Percentiles rank a stretch among this genome's conserved stretches.
These are phyloP conservation scores for Diaprepes abbreviatus DNA, from an alignment of 2,888 invertebrate genomes.

Conservation along the genomic window DNA sequence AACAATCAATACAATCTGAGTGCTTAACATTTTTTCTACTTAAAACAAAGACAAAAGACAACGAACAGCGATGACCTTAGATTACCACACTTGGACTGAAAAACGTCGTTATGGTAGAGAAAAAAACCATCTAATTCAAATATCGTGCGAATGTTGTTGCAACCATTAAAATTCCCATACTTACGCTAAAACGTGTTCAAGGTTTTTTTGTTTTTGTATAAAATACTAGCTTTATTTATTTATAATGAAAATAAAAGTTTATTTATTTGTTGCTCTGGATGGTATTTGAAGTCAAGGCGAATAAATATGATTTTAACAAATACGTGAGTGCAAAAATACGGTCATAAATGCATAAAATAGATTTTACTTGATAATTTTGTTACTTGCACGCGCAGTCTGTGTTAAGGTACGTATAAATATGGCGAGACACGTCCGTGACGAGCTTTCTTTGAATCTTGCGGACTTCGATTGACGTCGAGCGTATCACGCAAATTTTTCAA, in stretches of 20 bases:
- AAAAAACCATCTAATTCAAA: constrained; percentile 41
- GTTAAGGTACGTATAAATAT: too few relatives aligned
- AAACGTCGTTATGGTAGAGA: constrained; percentile 27
- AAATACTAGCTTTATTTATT: constrained; percentile 37
- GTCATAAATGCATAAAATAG: neutral
- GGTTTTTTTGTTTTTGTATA: constrained; percentile 44
- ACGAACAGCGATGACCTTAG: constrained; percentile 33
- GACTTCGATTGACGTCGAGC: too few relatives aligned
- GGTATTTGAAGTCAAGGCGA: constrained; percentile 20
- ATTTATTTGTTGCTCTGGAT: constrained; percentile 6
- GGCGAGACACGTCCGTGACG: too few relatives aligned
- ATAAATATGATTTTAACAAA: neutral
- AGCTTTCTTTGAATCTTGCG: too few relatives aligned
- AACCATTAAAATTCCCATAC: constrained; percentile 44
- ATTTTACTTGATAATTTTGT: too few relatives aligned
- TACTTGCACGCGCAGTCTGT: too few relatives aligned
- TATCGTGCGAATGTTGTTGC: constrained; percentile 42
- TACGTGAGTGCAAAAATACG: neutral
- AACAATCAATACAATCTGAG: constrained; percentile 15
- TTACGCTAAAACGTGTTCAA: constrained; percentile 40
- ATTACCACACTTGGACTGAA: constrained; percentile 42
- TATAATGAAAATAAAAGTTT: constrained; percentile 33
- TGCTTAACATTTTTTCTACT: constrained; percentile 24
- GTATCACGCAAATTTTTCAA: too few relatives aligned
- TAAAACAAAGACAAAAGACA: constrained; percentile 31